Evolutionary conservation across 2,888 invertebrate species (phyloP).

Genomic region (Notodonta dromedarius): DNA sequence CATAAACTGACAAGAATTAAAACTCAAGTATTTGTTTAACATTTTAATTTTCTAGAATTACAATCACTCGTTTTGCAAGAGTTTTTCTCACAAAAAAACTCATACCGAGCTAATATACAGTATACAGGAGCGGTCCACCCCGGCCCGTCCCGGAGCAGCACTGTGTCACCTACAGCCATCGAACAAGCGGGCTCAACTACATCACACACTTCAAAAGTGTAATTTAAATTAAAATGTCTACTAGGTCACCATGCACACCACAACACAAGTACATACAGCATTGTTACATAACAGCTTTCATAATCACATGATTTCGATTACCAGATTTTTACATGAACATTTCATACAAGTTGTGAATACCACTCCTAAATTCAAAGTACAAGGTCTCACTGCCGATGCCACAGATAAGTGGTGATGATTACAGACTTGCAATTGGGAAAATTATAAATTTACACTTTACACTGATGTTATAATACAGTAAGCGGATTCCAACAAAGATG

Average conservation of each 20-base stretch:
- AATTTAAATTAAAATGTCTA: conserved; percentile 49
- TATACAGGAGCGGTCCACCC: conserved; percentile 30
- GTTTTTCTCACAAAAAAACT: conserved; percentile 74
- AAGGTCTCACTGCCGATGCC: conserved; percentile 56
- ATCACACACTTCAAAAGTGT: conserved; percentile 53
- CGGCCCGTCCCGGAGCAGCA: conserved; percentile 25
- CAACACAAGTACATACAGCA: conserved; percentile 55
- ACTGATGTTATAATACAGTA: conserved; percentile 21
- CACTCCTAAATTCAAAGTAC: conserved; percentile 48
- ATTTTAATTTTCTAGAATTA: conserved; percentile 65
- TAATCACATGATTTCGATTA: conserved; percentile 72
- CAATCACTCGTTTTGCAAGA: conserved; percentile 64
- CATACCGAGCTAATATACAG: conserved; percentile 59
- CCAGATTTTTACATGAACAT: conserved; percentile 55
- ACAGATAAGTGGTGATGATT: conserved; percentile 34
- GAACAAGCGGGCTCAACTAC: conserved; percentile 46
- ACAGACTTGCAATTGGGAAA: conserved; percentile 32
- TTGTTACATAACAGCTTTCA: conserved; percentile 70
- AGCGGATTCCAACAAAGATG: conserved; percentile 26
- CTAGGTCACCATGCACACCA: conserved; percentile 57
- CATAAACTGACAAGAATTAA: conserved; percentile 23
- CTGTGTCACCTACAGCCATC: conserved; percentile 29
- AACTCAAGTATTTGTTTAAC: conserved; percentile 54
- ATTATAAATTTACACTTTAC: conserved; percentile 30
- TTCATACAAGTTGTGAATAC: conserved; percentile 43